phyloP scores from a whole-genome alignment of 2,888 invertebrate species.

The Pachydiplax longipennis region DNA sequence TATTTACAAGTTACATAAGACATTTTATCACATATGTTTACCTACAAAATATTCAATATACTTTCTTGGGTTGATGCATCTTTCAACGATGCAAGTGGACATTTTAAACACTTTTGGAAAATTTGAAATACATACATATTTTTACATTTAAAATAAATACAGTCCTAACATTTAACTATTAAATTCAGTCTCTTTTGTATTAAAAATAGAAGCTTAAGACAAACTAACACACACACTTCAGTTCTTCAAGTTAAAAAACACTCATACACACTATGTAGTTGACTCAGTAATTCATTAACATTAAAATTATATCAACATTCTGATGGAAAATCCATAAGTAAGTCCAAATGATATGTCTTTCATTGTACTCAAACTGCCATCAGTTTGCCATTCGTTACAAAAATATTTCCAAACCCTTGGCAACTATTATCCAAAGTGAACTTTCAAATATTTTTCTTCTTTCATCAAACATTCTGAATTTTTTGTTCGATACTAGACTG shows the following conservation, averaged over 20 bases:
- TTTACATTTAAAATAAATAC: slow-evolving; percentile 32
- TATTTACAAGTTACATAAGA: slow-evolving; percentile 8
- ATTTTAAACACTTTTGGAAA: background rate
- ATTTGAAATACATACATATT: background rate
- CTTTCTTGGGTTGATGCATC: background rate
- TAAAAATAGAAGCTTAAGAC: background rate
- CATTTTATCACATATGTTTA: slow-evolving; percentile 18
- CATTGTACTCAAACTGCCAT: background rate
- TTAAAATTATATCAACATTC: background rate
- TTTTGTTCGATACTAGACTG: background rate
- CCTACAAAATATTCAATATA: background rate
- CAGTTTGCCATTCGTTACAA: background rate
- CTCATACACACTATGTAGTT: background rate
- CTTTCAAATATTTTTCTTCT: no score
- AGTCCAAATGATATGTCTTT: background rate
- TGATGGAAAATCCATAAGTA: background rate
- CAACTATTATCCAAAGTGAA: background rate
- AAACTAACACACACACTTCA: background rate
- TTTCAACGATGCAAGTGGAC: background rate
- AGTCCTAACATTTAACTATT: background rate
- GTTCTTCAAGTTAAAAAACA: background rate
- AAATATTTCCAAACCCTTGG: background rate
- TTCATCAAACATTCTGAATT: background rate
- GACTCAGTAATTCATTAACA: background rate
- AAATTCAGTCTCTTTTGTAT: background rate